phyloP scores from a whole-genome alignment of 2,888 invertebrate species.

The Entomobrya proxima region DNA sequence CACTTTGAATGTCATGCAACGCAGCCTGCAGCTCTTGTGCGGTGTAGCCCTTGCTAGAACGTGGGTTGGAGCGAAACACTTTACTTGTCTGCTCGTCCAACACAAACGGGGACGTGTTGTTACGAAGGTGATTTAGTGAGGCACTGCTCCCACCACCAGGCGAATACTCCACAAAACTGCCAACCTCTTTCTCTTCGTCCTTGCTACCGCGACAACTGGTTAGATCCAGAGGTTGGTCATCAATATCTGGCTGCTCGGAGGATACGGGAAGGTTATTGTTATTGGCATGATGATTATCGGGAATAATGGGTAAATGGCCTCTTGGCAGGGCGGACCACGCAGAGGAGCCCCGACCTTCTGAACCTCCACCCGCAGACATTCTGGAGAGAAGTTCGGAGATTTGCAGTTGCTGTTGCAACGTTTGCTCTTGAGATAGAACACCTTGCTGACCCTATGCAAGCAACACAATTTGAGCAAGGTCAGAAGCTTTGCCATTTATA shows the following conservation, averaged over 20 bases:
- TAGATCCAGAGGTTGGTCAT: conserved; percentile 71
- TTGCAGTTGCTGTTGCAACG: conserved; percentile 34
- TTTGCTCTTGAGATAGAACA: conserved; percentile 25
- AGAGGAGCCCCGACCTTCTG: not conserved
- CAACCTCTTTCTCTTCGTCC: conserved; percentile 16
- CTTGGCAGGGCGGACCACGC: not conserved
- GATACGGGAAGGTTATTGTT: not conserved
- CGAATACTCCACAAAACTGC: not conserved
- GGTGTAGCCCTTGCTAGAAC: conserved; percentile 83
- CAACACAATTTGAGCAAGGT: not conserved
- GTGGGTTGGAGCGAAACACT: conserved; percentile 66
- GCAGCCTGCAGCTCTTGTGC: conserved; percentile 96
- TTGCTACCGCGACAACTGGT: conserved; percentile 54
- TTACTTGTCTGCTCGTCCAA: conserved; percentile 61
- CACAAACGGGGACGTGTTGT: conserved; percentile 34
- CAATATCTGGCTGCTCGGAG: conserved; percentile 45
- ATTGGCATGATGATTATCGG: not conserved
- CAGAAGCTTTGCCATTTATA: not conserved
- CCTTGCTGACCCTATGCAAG: conserved; percentile 13
- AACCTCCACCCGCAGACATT: conserved; percentile 37
- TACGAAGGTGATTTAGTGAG: not conserved
- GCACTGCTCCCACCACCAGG: not conserved
- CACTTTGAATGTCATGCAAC: conserved; percentile 94
- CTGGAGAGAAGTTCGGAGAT: conserved; percentile 42
- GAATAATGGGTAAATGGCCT: not conserved